phyloP scores from a whole-genome alignment of 2,888 invertebrate genomes.

The Platycheirus rosarum region DNA sequence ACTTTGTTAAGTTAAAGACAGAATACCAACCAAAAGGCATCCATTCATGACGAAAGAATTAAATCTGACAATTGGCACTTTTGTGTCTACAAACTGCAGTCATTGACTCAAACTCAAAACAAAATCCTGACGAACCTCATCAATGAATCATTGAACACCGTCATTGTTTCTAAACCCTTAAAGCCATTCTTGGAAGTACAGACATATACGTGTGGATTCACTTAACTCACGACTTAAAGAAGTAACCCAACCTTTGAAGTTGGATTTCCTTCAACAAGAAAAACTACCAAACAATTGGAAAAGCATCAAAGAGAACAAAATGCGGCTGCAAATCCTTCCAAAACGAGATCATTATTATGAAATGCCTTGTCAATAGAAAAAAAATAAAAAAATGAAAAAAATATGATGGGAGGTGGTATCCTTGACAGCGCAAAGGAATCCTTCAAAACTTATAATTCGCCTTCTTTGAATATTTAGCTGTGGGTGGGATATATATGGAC shows the following conservation, averaged over 20 bases:
- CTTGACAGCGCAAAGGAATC: conserved; percentile 51
- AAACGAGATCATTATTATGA: conserved; percentile 65
- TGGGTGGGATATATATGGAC: not conserved
- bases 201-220: conserved; percentile 44
- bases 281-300: conserved; percentile 20
- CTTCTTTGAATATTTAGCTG: conserved; percentile 28
- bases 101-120: conserved; percentile 26
- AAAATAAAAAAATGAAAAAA: no score
- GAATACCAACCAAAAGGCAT: conserved; percentile 4
- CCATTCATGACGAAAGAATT: conserved; percentile 34
- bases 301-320: conserved; percentile 59
- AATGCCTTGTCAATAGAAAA: conserved; percentile 43
- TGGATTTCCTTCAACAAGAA: no score
- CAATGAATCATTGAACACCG: conserved; percentile 57
- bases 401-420: conserved; percentile 32
- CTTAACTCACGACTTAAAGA: conserved; percentile 31
- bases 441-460: conserved; percentile 39
- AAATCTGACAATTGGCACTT: conserved; percentile 22
- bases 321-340: conserved; percentile 57
- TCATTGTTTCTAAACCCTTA: conserved; percentile 29
- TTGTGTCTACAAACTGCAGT: conserved; percentile 1
- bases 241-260: conserved; percentile 66
- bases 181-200: conserved; percentile 48
- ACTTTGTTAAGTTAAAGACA: conserved; percentile 31
- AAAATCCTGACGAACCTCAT: conserved; percentile 34